Conservation (phyloP, 2,797 vertebrate species). For the Heliangelus exortis region DNA sequence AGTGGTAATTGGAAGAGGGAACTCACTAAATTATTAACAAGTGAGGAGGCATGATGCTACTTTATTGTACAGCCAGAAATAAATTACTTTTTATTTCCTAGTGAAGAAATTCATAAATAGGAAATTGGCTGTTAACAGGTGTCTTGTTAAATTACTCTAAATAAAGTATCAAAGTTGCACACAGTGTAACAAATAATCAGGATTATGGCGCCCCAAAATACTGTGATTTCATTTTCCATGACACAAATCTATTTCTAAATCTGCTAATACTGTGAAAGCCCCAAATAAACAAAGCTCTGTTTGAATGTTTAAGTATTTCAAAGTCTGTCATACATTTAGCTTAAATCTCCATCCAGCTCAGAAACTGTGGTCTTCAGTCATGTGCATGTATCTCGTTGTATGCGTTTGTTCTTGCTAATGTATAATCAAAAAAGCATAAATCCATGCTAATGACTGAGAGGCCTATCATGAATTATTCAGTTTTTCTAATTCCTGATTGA, state of each 20-base stretch:
- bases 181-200: not conserved
- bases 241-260: conserved; percentile 9
- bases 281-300: not conserved
- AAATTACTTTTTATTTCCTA: not conserved
- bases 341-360: not conserved
- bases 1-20: not conserved
- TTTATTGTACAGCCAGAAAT: not conserved
- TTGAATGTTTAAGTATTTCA: not conserved
- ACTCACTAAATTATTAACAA: not conserved
- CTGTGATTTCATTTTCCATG: not conserved
- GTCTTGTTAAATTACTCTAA: not conserved
- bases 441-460: not conserved
- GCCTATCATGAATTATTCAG: not conserved
- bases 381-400: not conserved
- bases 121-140: not conserved
- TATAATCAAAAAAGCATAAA: conserved; percentile 2
- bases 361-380: not conserved
- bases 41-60: not conserved
- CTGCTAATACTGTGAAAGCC: not conserved
- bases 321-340: not conserved
- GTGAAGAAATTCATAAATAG: not conserved
- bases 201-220: not conserved
- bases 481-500: conserved; percentile 5
- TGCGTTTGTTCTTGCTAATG: not conserved
- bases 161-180: not conserved